These are phyloP conservation scores for Drosophila subobscura DNA, from an alignment of 1,140 invertebrate genomes.

Conservation along the genomic window DNA sequence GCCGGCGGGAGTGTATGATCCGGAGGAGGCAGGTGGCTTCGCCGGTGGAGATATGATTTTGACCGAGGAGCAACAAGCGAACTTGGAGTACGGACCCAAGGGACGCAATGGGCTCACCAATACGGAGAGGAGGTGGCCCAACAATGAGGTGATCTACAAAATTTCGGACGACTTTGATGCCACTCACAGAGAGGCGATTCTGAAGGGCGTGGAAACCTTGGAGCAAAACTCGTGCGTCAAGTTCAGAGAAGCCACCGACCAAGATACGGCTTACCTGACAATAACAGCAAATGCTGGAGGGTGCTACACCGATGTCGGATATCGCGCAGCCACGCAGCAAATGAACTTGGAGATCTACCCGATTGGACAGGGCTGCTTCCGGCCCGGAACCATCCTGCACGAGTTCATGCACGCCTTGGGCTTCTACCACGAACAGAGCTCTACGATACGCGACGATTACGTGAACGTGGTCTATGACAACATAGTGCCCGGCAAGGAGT, in stretches of 20 bases:
- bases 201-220: slow-evolving; percentile 58
- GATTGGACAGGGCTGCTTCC: slow-evolving; percentile 84
- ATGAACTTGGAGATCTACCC: slow-evolving; percentile 84
- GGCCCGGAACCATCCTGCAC: slow-evolving; percentile 86
- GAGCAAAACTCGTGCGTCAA: slow-evolving; percentile 55
- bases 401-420: slow-evolving; percentile 88
- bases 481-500: slow-evolving; percentile 85
- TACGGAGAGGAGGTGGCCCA: slow-evolving; percentile 86
- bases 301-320: slow-evolving; percentile 86
- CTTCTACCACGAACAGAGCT: slow-evolving; percentile 87
- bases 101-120: slow-evolving; percentile 86
- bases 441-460: slow-evolving; percentile 86
- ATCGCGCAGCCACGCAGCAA: slow-evolving; percentile 84
- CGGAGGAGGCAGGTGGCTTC: slow-evolving; percentile 61
- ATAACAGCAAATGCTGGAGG: slow-evolving; percentile 73
- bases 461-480: slow-evolving; percentile 86
- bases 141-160: slow-evolving; percentile 86
- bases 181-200: slow-evolving; percentile 54
- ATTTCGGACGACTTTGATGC: slow-evolving; percentile 84
- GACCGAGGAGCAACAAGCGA: slow-evolving; percentile 73
- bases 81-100: slow-evolving; percentile 34
- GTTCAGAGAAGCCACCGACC: slow-evolving; percentile 51
- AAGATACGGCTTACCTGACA: slow-evolving; percentile 61
- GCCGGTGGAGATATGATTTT: slow-evolving; percentile 85
- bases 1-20: slow-evolving; percentile 36